Percentiles rank a stretch among this genome's conserved stretches.
These are phyloP conservation scores for Polypterus senegalus DNA, from an alignment of 2,113 vertebrate species.

Conservation along the genomic window DNA sequence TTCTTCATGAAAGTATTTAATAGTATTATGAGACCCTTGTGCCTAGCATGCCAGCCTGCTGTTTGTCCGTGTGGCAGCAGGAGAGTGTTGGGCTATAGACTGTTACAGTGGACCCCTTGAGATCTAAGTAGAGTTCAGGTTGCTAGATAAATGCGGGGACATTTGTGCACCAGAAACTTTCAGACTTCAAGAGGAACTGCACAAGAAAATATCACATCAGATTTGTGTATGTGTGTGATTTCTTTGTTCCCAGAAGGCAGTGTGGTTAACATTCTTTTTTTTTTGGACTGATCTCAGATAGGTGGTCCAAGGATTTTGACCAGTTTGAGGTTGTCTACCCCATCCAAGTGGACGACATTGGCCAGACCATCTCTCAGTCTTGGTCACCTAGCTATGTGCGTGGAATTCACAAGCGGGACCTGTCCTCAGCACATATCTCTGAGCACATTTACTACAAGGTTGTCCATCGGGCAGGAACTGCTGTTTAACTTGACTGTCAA, in stretches of 20 bases:
- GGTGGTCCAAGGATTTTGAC: background rate
- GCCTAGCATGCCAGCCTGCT: no score
- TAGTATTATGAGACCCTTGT: no score
- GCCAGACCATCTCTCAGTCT: slow-evolving; percentile 76
- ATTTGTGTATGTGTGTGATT: background rate
- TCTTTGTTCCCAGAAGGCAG: background rate
- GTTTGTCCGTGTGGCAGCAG: no score
- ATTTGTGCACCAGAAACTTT: background rate
- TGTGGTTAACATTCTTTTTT: background rate
- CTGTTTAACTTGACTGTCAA: slow-evolving; percentile 78
- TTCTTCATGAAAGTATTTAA: no score
- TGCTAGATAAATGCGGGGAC: background rate
- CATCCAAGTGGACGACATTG: slow-evolving; percentile 62
- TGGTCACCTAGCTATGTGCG: slow-evolving; percentile 51
- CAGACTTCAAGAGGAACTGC: background rate
- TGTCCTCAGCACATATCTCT: slow-evolving; percentile 15
- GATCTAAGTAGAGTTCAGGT: no score
- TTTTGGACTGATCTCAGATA: slow-evolving; percentile 20
- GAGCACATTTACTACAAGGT: slow-evolving; percentile 64
- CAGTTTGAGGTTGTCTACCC: slow-evolving; percentile 72
- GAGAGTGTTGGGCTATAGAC: no score
- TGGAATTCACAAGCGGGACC: slow-evolving; percentile 55
- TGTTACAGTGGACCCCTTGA: no score
- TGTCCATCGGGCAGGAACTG: slow-evolving; percentile 45
- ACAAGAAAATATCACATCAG: background rate